Base-by-base conservation (phyloP, 2,888 invertebrate species). In the Pimpla rufipes region DNA sequence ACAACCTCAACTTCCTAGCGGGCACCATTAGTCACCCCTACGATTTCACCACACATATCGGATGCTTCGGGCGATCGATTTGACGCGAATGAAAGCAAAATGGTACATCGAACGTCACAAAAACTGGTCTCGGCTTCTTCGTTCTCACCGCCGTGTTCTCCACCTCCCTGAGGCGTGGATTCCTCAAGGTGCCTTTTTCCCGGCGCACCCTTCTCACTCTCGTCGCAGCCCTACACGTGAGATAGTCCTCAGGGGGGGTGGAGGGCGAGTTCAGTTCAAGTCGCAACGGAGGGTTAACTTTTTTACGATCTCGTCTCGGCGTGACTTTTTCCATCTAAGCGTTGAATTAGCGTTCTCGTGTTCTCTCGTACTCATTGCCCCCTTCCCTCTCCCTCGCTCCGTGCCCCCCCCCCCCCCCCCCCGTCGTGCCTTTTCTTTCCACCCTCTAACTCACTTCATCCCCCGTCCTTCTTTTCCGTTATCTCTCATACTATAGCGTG, bases 301-400 rank as follows among this genome's bases (percentile, higher is more conserved):
- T 66, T 75, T 79, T 71, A 71, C 42, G 75, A 40, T 67, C 59
- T 42, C 71, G 77, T 81, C 71, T 42, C 78, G 23, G 62, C 35
- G 18, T 67, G 67, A 76, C 23, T 79, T 84, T 84, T 76, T 79
- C 42, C 74, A 55, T 79, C 71, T 52, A 67, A 67, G 77, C 68
- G 75, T 81, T 75, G 73, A 85, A 84, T 85, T 82, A 85, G 81
- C 82, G 62, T 55, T 80, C 75, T 42, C 76, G 45, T 77, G 79
- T 83, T 83, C 76, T 81, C 62, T 82, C 73, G 50, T 76, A 59
- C 81, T 77, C 50, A 29, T 81, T 81, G 70, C 42, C 57, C 64
- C 64, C 47, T 35, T 68, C 62, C 18, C 55, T 59, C 10, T 29
- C 8, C 4, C 42, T 42, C 42, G 2, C 52, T 66, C 21, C 67